Base-by-base conservation (phyloP, 2,888 invertebrate genomes). In the Acanthococcus lagerstroemiae region DNA sequence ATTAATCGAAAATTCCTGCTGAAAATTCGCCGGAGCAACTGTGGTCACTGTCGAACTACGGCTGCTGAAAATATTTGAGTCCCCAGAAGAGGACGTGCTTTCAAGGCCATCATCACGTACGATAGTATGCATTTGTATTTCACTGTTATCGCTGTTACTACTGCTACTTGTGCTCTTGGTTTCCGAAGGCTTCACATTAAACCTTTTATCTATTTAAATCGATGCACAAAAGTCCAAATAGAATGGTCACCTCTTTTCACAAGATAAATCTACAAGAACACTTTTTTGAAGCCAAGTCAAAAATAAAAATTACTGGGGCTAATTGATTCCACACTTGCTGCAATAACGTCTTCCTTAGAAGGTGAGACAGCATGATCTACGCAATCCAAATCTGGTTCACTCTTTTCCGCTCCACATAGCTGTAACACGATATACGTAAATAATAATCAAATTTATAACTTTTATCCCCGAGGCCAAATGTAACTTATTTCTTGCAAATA, bases 1-100 rank as follows among this genome's bases (percentile, higher is more conserved):
- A 74, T 88, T 88, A 56, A 88, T 79, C 44, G 86, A 85, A 76
- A 88, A 88, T 74, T 88, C 88, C 74, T 87, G 86, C 72, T 85
- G 84, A 45, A 88, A 76, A 1, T 82, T 82, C 73, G 71, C 24
- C 21, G 66, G 66, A 37, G 30, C 30, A 3, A 24, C 30, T 19
- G 17, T 7, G 7, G 26, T 19, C 4, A 26, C 37, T 5, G 22
- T n/a, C 7, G 21, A 22, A 9, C 2, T 52, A 27, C 37, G 12
- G 12, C n/a, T 60, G 12, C 12, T 48, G n/a, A n/a, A n/a, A n/a
- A n/a, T n/a, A 25, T 60, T 25, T 9, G 27, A n/a, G 17, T 45
- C 27, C 12, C 5, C 6, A 9, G 44, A 22, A 2, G 60, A 9
- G 5, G 37, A 37, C n/a, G 3, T 37, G n/a, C 1, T 37, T n/a